Conservation (phyloP, 92 coral and sea anemone species). For the Micromussa lordhowensis region DNA sequence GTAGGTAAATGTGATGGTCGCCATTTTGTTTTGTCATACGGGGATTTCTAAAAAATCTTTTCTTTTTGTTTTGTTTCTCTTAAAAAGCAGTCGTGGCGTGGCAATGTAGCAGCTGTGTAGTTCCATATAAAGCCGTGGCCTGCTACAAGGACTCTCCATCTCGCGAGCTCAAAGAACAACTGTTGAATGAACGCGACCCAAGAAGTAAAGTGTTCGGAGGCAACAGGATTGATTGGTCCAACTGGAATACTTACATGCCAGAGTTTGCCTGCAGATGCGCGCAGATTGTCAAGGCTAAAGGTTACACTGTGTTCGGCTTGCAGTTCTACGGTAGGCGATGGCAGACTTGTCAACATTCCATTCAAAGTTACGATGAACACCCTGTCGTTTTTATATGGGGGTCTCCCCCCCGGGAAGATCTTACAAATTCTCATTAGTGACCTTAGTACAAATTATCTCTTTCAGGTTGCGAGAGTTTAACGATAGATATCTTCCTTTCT, state of each 20-base stretch:
- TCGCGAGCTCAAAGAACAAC: slow-evolving; percentile 69
- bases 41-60: too few species aligned
- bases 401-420: too few species aligned
- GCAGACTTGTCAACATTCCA: neutral
- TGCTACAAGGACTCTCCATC: slow-evolving; percentile 62
- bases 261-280: slow-evolving; percentile 89
- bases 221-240: slow-evolving; percentile 63
- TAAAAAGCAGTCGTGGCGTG: slow-evolving; percentile 43
- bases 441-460: neutral
- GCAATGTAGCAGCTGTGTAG: slow-evolving; percentile 65
- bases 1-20: too few species aligned
- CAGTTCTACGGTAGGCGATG: slow-evolving; percentile 77
- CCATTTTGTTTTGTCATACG: too few species aligned
- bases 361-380: too few species aligned
- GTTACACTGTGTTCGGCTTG: slow-evolving; percentile 76
- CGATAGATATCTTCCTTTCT: neutral
- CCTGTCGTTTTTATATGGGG: too few species aligned
- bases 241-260: slow-evolving; percentile 80
- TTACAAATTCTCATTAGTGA: too few species aligned
- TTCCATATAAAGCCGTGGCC: slow-evolving; percentile 68
- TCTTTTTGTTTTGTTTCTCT: neutral
- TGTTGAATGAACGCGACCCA: slow-evolving; percentile 79
- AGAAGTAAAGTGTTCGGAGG: slow-evolving; percentile 69
- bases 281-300: slow-evolving; percentile 58
- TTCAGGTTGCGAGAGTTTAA: neutral